These are phyloP conservation scores for Dipus sagitta DNA, from an alignment of 2,797 vertebrate genomes.

Conservation along the genomic window DNA sequence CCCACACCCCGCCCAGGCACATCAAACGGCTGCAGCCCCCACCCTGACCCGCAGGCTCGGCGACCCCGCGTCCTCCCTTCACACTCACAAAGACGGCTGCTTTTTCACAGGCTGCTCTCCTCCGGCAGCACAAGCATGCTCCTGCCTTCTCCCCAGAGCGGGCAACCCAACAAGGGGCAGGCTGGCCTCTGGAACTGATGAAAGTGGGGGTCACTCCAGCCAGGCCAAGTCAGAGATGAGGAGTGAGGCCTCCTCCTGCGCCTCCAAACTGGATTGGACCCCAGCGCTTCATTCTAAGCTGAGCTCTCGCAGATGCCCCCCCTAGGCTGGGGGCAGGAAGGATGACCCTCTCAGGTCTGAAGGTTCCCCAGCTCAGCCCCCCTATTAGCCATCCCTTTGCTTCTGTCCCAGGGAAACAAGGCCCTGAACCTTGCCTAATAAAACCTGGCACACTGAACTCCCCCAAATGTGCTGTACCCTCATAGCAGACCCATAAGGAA, in stretches of 20 bases:
- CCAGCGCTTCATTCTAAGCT: background rate
- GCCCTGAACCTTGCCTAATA: background rate
- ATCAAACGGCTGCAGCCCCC: constrained; percentile 65
- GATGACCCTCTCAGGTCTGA: background rate
- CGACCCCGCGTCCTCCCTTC: constrained; percentile 31
- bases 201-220: background rate
- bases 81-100: constrained; percentile 44
- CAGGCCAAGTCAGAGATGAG: background rate
- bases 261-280: background rate
- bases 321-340: background rate
- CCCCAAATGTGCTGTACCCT: background rate
- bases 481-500: background rate
- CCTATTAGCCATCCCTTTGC: background rate
- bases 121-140: background rate
- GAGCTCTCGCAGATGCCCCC: background rate
- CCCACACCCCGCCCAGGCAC: background rate
- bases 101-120: constrained; percentile 65
- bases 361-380: background rate
- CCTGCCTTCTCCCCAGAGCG: background rate
- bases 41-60: constrained; percentile 50
- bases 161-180: background rate
- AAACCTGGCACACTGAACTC: background rate
- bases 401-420: background rate
- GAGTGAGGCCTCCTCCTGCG: accelerated
- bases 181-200: background rate